A percentile compares a stretch with the other conserved stretches of the same genome.
Conservation (phyloP, 2,797 vertebrate species). For the Pristis pectinata region DNA sequence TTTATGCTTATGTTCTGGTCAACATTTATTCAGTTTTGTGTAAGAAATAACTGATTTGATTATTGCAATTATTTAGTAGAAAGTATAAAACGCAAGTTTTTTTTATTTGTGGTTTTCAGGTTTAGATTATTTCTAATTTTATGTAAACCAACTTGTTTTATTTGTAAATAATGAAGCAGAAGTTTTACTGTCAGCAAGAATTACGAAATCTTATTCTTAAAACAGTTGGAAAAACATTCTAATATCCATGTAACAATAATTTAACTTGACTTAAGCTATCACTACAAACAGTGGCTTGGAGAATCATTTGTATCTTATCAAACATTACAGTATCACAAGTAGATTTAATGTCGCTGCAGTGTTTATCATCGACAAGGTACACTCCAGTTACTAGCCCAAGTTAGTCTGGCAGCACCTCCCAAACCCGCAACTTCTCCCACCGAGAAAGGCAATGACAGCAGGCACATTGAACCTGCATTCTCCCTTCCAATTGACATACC, state of each 20-base stretch:
- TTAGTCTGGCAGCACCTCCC: too few relatives aligned
- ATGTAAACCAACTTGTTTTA: not conserved
- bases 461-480: too few relatives aligned
- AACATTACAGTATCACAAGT: not conserved
- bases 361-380: too few relatives aligned
- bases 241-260: not conserved
- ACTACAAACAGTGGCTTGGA: not conserved
- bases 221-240: not conserved
- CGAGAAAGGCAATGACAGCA: too few relatives aligned
- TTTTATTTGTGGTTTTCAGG: not conserved
- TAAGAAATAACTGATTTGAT: not conserved
- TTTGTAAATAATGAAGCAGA: not conserved
- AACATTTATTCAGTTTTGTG: not conserved
- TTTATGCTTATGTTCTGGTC: not conserved
- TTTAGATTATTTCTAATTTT: not conserved
- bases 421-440: too few relatives aligned
- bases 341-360: not conserved
- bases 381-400: too few relatives aligned
- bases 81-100: too few relatives aligned
- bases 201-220: not conserved
- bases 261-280: not conserved
- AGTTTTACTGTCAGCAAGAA: not conserved
- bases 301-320: not conserved
- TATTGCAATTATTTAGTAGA: not conserved
- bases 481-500: too few relatives aligned